Evolutionary conservation across 2,113 vertebrate genomes (phyloP), one percentile per base, ranked within the genome.

Genomic region (Sporophila hypoxantha): DNA sequence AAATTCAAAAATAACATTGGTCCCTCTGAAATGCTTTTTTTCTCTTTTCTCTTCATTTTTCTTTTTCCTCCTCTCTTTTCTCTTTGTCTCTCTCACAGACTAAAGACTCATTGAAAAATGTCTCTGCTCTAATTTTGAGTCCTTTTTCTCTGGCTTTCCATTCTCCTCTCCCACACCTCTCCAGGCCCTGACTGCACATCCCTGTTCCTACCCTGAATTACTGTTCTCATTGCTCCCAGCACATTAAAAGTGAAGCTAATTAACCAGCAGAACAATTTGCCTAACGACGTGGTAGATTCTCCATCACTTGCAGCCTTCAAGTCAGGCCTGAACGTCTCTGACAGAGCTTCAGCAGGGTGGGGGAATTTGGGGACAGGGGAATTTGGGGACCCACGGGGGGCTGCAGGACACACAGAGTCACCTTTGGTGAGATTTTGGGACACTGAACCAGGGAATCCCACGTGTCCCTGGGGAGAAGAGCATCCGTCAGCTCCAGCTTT

Each of bases 191-290:
- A 0, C 77, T 68, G 50, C 83, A 80, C 46, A 2, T 94, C 64
- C 75, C 87, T 13, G 22, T 56, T 93, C 90, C 75, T 82, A 73
- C 50, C 3, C 0, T 85, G 92, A 94, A 94, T 94, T 91, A 93
- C 93, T 88, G 82, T 73, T 93, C 91, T 95, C 84, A 93, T 90
- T 87, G 93, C 93, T 94, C 88, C 73, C 77, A 95, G 92, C 89
- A 71, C 82, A 91, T 92, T 94, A 94, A 87, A 93, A 94, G 92
- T 80, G 87, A 83, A 93, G 76, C 89, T 95, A 94, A 95, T 94
- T 95, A 94, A 92, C 82, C 87, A 94, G 89, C 79, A 93, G 93
- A 94, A 95, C 87, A 91, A 93, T 94, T 94, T 94, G 92, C 89
- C 91, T 93, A 94, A 94, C 34, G 69, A 94, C 2, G 4, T 95